These are phyloP conservation scores for Drosophila mojavensis DNA, from an alignment of 1,140 invertebrate genomes.

Conservation along the genomic window DNA sequence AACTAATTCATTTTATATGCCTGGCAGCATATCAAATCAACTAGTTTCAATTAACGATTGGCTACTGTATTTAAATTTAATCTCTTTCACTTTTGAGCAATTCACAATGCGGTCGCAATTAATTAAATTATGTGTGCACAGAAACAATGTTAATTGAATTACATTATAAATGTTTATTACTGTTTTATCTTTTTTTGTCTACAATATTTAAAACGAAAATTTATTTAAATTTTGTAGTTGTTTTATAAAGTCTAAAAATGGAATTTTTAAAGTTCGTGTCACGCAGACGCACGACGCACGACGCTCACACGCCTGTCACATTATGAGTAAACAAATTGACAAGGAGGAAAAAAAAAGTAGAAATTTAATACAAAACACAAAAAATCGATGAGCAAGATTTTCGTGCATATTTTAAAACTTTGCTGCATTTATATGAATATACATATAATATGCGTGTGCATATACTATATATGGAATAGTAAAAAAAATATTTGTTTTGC, in stretches of 20 bases:
- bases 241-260: no score
- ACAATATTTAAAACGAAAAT: constrained; percentile 8
- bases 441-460: no score
- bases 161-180: background rate
- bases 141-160: constrained; percentile 31
- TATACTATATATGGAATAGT: background rate
- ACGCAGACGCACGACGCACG: background rate
- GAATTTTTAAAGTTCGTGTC: background rate
- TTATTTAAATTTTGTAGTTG: background rate
- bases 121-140: constrained; percentile 23
- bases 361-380: background rate
- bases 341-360: background rate
- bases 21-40: no score
- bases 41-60: background rate
- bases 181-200: constrained; percentile 1
- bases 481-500: background rate
- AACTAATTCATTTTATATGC: no score
- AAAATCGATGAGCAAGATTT: constrained; percentile 6
- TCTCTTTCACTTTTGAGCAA: constrained; percentile 9
- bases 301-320: background rate
- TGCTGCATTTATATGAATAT: background rate
- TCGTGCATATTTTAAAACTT: background rate
- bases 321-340: no score
- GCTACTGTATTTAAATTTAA: background rate
- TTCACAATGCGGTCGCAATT: constrained; percentile 23